Evolutionary conservation across 2,113 vertebrate genomes (phyloP).

Genomic region (Sander lucioperca): DNA sequence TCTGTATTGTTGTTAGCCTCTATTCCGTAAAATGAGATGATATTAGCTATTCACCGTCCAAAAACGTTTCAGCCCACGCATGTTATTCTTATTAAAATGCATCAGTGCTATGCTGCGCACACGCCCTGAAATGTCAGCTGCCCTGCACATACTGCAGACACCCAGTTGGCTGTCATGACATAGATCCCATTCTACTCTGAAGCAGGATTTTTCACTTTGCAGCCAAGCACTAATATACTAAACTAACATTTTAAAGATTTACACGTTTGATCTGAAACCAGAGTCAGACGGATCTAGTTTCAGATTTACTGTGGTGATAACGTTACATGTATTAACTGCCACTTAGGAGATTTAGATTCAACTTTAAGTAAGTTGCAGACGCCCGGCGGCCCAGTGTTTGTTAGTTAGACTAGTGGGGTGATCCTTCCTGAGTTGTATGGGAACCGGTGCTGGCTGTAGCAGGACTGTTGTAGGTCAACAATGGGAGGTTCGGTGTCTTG

Average conservation of each 20-base stretch:
- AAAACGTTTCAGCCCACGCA: neutral
- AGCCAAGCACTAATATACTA: neutral
- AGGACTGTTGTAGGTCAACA: conserved; percentile 45
- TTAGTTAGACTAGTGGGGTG: conserved; percentile 2
- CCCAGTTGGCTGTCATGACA: conserved; percentile 20
- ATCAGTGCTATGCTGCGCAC: conserved; percentile 55
- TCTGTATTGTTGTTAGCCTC: conserved; percentile 19
- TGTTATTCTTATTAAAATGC: conserved; percentile 31
- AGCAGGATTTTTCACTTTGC: neutral
- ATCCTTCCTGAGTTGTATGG: conserved; percentile 53
- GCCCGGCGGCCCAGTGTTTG: neutral
- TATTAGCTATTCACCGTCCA: neutral
- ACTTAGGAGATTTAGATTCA: conserved; percentile 1
- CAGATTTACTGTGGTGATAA: neutral
- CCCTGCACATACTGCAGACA: conserved; percentile 34
- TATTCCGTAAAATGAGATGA: conserved; percentile 26
- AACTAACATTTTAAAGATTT: neutral
- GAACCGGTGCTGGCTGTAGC: conserved; percentile 35
- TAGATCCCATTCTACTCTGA: conserved; percentile 8
- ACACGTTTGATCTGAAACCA: neutral
- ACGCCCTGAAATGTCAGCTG: conserved; percentile 71
- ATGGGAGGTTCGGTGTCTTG: conserved; percentile 94
- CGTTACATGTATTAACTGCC: neutral
- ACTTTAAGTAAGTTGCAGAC: conserved; percentile 3
- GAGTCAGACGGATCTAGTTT: neutral